Conservation (phyloP, 2,113 vertebrate genomes). For the Thunnus thynnus region DNA sequence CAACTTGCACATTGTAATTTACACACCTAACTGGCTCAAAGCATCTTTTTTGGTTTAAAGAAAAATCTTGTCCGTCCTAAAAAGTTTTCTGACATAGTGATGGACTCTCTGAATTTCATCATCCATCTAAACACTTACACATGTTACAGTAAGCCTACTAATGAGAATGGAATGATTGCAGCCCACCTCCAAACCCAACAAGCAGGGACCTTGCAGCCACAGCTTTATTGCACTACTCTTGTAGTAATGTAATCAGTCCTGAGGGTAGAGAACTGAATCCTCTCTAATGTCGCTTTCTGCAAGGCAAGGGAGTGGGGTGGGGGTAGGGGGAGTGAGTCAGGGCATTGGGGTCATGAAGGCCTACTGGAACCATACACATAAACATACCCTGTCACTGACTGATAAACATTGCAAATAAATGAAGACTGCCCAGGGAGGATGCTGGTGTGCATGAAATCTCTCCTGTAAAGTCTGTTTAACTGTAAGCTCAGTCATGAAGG, state of each 20-base stretch:
- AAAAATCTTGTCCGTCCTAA: neutral
- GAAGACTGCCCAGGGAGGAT: constrained; percentile 50
- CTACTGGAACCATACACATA: constrained; percentile 74
- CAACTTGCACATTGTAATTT: neutral
- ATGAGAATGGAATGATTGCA: constrained; percentile 51
- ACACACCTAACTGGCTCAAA: neutral
- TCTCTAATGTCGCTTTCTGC: constrained; percentile 12
- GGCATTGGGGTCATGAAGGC: constrained; percentile 60
- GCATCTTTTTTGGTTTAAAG: constrained; percentile 1
- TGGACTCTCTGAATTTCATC: constrained; percentile 11
- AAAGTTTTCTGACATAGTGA: constrained; percentile 20
- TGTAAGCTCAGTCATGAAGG: constrained; percentile 40
- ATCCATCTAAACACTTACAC: constrained; percentile 28
- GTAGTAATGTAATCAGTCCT: constrained; percentile 51
- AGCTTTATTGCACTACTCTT: constrained; percentile 23
- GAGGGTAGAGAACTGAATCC: constrained; percentile 35
- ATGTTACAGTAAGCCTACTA: constrained; percentile 15
- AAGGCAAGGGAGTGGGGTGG: neutral
- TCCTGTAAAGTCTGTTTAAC: constrained; percentile 55
- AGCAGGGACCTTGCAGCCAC: constrained; percentile 23
- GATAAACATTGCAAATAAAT: constrained; percentile 80
- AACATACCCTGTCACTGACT: constrained; percentile 76
- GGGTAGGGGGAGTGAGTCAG: constrained; percentile 1
- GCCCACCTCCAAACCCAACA: neutral
- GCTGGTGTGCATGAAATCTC: constrained; percentile 38